A percentile compares a stretch with the other conserved stretches of the same genome.
Conservation (phyloP, 1,140 invertebrate genomes). For the Lasaia peninsularis region DNA sequence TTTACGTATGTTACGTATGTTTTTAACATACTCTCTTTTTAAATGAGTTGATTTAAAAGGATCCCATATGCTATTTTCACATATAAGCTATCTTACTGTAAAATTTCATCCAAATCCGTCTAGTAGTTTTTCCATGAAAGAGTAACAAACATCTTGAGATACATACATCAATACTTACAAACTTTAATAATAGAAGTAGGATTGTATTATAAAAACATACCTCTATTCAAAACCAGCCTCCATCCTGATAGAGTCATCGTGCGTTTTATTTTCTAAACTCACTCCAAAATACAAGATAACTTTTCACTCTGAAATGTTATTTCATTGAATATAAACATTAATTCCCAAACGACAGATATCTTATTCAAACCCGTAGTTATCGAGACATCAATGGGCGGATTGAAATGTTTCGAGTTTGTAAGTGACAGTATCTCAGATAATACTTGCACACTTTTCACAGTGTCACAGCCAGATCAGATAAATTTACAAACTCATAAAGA, state of each 20-base stretch:
- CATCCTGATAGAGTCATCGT: not conserved
- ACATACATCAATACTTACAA: too few relatives aligned
- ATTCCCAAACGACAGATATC: not conserved
- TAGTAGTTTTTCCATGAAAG: too few relatives aligned
- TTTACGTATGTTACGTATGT: too few relatives aligned
- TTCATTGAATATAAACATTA: not conserved
- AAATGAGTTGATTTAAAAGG: too few relatives aligned
- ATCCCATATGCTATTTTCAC: too few relatives aligned
- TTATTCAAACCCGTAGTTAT: not conserved
- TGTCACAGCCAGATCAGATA: conserved; percentile 2
- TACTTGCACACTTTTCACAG: not conserved
- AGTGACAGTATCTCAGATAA: not conserved
- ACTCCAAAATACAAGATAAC: not conserved
- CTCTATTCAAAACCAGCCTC: not conserved
- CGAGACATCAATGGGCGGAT: not conserved
- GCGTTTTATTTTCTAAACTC: not conserved
- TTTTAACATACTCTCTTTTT: too few relatives aligned
- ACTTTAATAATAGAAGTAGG: too few relatives aligned
- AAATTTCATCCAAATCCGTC: too few relatives aligned
- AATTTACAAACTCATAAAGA: not conserved
- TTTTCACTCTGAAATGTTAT: not conserved
- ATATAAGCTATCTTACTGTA: too few relatives aligned
- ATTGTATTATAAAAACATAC: too few relatives aligned
- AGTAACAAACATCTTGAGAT: too few relatives aligned
- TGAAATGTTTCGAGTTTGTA: not conserved